Conservation (phyloP, 2,113 vertebrate species). For the Erythrocercus mccallii region DNA sequence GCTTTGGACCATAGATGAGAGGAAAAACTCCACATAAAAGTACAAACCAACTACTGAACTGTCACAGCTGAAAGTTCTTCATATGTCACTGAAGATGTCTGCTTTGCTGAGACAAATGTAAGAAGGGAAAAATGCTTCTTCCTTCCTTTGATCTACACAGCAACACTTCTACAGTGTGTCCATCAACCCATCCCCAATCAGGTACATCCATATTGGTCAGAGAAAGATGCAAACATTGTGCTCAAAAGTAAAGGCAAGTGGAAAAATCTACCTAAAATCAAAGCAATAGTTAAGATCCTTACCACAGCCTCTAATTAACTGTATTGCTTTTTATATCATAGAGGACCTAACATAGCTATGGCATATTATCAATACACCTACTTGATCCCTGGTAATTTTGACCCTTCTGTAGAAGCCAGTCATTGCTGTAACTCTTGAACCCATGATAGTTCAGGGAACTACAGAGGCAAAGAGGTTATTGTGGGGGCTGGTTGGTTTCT, state of each 20-base stretch:
- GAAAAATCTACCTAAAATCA: background rate
- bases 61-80: background rate
- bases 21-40: background rate
- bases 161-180: background rate
- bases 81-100: background rate
- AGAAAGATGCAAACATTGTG: background rate
- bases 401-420: background rate
- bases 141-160: background rate
- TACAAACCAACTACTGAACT: background rate
- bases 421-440: background rate
- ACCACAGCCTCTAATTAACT: background rate
- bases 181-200: fast-evolving
- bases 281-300: background rate
- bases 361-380: background rate
- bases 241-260: background rate
- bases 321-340: fast-evolving
- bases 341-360: background rate
- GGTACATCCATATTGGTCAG: background rate
- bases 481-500: fast-evolving
- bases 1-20: background rate
- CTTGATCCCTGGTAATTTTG: background rate
- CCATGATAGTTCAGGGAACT: background rate
- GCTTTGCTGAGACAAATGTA: fast-evolving
- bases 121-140: background rate
- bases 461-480: background rate